Conservation (phyloP, 2,888 invertebrate species). For the Isoperla grammatica region DNA sequence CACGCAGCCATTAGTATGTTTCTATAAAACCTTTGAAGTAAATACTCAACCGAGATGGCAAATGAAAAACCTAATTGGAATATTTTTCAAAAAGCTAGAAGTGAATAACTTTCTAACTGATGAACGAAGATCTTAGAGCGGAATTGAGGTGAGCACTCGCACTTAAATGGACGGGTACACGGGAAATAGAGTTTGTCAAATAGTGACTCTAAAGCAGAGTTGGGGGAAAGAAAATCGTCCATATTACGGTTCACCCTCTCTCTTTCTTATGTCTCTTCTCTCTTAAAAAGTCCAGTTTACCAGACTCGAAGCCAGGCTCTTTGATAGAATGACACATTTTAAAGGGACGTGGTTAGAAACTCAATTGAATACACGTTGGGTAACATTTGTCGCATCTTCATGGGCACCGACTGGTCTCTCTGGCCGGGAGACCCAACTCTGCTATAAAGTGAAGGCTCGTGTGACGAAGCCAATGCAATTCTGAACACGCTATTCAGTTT, state of each 20-base stretch:
- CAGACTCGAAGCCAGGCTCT: conserved; percentile 8
- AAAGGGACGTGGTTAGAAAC: conserved; percentile 28
- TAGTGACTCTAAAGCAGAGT: background rate
- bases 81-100: no score
- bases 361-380: background rate
- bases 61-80: no score
- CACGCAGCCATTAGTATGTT: no score
- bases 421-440: background rate
- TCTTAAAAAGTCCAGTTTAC: conserved; percentile 21
- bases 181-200: no score
- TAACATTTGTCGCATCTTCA: conserved; percentile 12
- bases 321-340: conserved; percentile 32
- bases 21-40: no score
- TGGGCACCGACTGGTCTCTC: no score
- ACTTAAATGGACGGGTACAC: no score
- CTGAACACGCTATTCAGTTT: conserved; percentile 14
- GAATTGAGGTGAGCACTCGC: no score
- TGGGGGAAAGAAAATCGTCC: conserved; percentile 14
- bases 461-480: conserved; percentile 13
- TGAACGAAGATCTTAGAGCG: no score
- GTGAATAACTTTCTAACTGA: no score
- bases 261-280: conserved; percentile 5
- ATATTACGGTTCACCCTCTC: conserved; percentile 11
- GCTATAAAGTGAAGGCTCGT: conserved; percentile 4
- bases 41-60: no score